Percentiles rank a stretch among this genome's conserved stretches.
These are phyloP conservation scores for Chrysolina haemoptera DNA, from an alignment of 2,888 invertebrate species.

Conservation along the genomic window DNA sequence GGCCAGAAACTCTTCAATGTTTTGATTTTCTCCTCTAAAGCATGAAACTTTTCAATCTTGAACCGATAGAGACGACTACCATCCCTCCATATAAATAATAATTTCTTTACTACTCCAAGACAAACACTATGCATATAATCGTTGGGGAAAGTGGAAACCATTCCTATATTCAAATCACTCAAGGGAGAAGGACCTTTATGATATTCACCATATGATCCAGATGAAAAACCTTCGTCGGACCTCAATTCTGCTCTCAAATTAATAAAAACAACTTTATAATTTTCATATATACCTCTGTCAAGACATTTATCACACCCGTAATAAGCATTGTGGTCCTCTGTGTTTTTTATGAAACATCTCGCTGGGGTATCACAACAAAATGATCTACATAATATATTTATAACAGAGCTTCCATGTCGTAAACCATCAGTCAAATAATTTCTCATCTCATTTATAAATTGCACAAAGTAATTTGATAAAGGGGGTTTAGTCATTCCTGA, in stretches of 20 bases:
- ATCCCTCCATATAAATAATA: slow-evolving; percentile 41
- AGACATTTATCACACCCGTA: slow-evolving; percentile 53
- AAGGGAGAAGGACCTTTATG: slow-evolving; percentile 48
- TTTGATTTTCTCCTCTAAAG: slow-evolving; percentile 28
- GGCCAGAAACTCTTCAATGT: slow-evolving; percentile 33
- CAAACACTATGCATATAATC: slow-evolving; percentile 57
- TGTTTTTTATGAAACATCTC: slow-evolving; percentile 42
- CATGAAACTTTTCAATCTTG: slow-evolving; percentile 10
- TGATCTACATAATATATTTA: slow-evolving; percentile 1
- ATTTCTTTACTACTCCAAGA: slow-evolving; percentile 44
- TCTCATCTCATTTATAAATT: slow-evolving; percentile 11
- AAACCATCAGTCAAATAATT: slow-evolving; percentile 21
- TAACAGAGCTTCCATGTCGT: neutral
- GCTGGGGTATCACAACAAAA: slow-evolving; percentile 50
- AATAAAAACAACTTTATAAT: slow-evolving; percentile 47
- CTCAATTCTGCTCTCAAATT: slow-evolving; percentile 45
- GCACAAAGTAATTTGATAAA: slow-evolving; percentile 40
- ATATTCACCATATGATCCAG: slow-evolving; percentile 33
- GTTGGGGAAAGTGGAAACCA: slow-evolving; percentile 52
- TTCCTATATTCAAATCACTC: slow-evolving; percentile 43
- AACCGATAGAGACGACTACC: slow-evolving; percentile 28
- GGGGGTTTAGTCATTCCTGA: slow-evolving; percentile 42
- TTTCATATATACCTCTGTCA: slow-evolving; percentile 42
- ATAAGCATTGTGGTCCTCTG: slow-evolving; percentile 50
- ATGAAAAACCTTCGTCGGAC: slow-evolving; percentile 42